A percentile compares a stretch with the other conserved stretches of the same genome.
Evolutionary conservation across 2,888 invertebrate genomes (phyloP).

Genomic region (Mimumesa dahlbomi): DNA sequence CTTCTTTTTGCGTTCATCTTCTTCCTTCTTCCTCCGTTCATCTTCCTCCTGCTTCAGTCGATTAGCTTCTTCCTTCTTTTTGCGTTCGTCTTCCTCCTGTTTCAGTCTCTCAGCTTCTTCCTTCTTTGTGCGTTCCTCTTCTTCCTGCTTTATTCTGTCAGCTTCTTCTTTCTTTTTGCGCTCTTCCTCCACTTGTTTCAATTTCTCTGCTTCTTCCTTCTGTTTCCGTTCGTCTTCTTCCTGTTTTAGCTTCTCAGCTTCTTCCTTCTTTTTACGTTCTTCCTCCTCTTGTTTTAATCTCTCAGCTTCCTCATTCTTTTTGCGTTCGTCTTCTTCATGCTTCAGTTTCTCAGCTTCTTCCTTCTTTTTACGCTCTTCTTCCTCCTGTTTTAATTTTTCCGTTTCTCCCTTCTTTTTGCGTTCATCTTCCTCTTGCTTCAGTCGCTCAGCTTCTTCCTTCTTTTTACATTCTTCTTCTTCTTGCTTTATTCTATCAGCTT

Average conservation of each 20-base stretch:
- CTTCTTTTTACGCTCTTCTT: conserved; percentile 40
- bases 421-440: conserved; percentile 11
- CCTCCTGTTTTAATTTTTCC: conserved; percentile 39
- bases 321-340: conserved; percentile 44
- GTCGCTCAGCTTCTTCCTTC: conserved; percentile 14
- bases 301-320: conserved; percentile 35
- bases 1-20: conserved; percentile 45
- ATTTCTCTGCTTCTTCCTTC: conserved; percentile 40
- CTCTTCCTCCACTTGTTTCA: conserved; percentile 32
- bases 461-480: conserved; percentile 46
- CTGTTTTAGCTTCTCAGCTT: conserved; percentile 53
- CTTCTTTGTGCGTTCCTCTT: conserved; percentile 70
- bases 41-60: conserved; percentile 41
- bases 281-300: conserved; percentile 38
- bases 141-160: conserved; percentile 65
- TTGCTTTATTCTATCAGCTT: conserved; percentile 23
- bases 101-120: conserved; percentile 71
- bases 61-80: conserved; percentile 49
- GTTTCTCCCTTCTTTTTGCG: conserved; percentile 5
- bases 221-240: conserved; percentile 50
- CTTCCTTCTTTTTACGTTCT: conserved; percentile 43
- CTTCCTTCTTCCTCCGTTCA: conserved; percentile 29
- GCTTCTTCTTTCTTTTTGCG: conserved; percentile 30
- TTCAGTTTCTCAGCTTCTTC: conserved; percentile 44
- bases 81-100: conserved; percentile 40